Conservation (phyloP, 2,113 vertebrate species). For the Pluvialis apricaria region DNA sequence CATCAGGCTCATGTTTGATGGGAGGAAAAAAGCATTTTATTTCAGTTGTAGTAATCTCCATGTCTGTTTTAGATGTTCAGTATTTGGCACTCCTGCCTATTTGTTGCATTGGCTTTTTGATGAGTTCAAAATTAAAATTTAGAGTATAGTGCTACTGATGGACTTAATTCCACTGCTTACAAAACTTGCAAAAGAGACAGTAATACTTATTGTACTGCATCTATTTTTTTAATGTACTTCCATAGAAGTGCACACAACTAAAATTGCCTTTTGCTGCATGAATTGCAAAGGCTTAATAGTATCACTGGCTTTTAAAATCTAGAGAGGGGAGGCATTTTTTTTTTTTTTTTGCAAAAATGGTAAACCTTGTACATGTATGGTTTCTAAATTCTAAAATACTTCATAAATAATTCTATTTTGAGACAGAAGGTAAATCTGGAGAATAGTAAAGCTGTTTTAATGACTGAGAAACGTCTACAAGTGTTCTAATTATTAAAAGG, state of each 20-base stretch:
- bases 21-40: neutral
- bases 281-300: neutral
- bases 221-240: neutral
- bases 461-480: neutral
- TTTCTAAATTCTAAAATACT: neutral
- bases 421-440: neutral
- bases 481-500: neutral
- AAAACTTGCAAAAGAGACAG: neutral
- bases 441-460: neutral
- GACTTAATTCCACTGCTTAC: neutral
- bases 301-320: neutral
- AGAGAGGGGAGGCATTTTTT: too few species aligned
- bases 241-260: rapidly evolving
- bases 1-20: neutral
- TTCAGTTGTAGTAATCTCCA: neutral
- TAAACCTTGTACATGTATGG: neutral
- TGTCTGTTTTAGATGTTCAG: neutral
- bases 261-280: neutral
- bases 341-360: neutral
- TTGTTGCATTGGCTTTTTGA: neutral
- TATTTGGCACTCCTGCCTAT: too few species aligned
- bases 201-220: neutral
- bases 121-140: neutral
- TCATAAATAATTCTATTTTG: neutral
- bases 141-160: neutral